phyloP scores from a whole-genome alignment of 2,888 invertebrate genomes.

The Lycia hirtaria region DNA sequence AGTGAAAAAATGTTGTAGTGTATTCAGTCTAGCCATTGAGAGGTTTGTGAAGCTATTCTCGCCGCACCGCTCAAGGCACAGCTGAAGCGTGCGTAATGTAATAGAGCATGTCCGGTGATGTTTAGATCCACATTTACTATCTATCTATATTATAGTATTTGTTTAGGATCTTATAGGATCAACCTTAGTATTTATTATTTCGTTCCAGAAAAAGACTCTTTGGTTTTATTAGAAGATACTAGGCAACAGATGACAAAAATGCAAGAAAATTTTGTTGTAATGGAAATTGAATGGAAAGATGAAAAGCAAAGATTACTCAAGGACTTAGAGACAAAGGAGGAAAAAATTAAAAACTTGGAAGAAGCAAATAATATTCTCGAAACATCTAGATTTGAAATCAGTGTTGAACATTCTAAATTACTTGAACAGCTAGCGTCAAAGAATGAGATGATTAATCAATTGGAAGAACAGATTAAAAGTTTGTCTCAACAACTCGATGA shows the following conservation, averaged over 20 bases:
- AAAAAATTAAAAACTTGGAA: slow-evolving; percentile 83
- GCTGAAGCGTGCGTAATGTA: too few relatives aligned
- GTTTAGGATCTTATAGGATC: too few relatives aligned
- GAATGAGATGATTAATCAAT: slow-evolving; percentile 70
- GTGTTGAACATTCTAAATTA: slow-evolving; percentile 82
- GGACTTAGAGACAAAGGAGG: slow-evolving; percentile 84
- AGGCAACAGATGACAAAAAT: slow-evolving; percentile 92
- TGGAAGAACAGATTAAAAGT: slow-evolving; percentile 64
- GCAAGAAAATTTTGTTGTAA: slow-evolving; percentile 90
- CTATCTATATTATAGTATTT: too few relatives aligned
- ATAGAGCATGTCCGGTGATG: too few relatives aligned
- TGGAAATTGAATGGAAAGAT: slow-evolving; percentile 89
- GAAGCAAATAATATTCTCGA: slow-evolving; percentile 83
- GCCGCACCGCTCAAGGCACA: too few relatives aligned
- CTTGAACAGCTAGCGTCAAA: slow-evolving; percentile 81
- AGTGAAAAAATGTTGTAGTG: too few relatives aligned
- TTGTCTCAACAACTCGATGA: slow-evolving; percentile 48
- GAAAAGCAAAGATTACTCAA: slow-evolving; percentile 86
- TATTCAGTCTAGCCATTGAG: too few relatives aligned
- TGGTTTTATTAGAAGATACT: slow-evolving; percentile 91
- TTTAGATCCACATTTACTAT: too few relatives aligned
- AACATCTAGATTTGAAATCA: slow-evolving; percentile 78
- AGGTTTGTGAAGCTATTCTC: too few relatives aligned
- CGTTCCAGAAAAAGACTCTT: slow-evolving; percentile 87
- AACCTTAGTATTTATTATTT: too few relatives aligned